Conservation (phyloP, 2,888 invertebrate genomes). For the Oligia fasciuncula region DNA sequence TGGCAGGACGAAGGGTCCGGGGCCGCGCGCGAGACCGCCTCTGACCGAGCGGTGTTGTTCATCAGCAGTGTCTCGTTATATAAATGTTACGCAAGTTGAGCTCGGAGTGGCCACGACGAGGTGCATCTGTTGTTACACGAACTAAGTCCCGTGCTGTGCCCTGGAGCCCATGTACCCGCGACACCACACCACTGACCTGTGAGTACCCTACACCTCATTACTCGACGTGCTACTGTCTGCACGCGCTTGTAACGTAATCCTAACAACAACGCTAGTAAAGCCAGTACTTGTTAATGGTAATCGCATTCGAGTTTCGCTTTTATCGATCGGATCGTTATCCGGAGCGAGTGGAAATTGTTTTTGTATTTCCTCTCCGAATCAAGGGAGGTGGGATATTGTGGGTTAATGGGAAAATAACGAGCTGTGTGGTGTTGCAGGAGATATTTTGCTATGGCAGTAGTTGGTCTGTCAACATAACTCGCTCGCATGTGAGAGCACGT, state of each 20-base stretch:
- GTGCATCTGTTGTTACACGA: constrained; percentile 77
- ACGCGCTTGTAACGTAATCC: constrained; percentile 25
- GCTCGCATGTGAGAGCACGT: constrained; percentile 67
- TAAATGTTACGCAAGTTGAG: constrained; percentile 89
- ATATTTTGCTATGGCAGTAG: constrained; percentile 28
- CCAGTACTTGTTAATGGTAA: constrained; percentile 59
- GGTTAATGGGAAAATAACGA: constrained; percentile 71
- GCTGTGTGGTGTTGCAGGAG: constrained; percentile 37
- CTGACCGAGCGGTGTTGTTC: constrained; percentile 76
- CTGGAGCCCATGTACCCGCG: constrained; percentile 82
- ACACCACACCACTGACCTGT: constrained; percentile 75
- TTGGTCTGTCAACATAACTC: constrained; percentile 70
- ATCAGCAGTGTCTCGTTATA: constrained; percentile 83
- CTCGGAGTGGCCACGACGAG: constrained; percentile 80
- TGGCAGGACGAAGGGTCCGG: constrained; percentile 81
- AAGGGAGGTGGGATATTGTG: constrained; percentile 57
- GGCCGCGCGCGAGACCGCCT: constrained; percentile 77
- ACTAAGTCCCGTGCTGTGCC: constrained; percentile 78
- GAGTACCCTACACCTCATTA: constrained; percentile 72
- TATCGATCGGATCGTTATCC: constrained; percentile 84
- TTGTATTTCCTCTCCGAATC: constrained; percentile 67
- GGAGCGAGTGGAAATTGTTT: constrained; percentile 76
- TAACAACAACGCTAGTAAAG: constrained; percentile 58
- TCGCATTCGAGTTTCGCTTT: constrained; percentile 68
- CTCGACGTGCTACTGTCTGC: constrained; percentile 5